Evolutionary conservation across 2,113 vertebrate species (phyloP).

Genomic region (Xiphias gladius): DNA sequence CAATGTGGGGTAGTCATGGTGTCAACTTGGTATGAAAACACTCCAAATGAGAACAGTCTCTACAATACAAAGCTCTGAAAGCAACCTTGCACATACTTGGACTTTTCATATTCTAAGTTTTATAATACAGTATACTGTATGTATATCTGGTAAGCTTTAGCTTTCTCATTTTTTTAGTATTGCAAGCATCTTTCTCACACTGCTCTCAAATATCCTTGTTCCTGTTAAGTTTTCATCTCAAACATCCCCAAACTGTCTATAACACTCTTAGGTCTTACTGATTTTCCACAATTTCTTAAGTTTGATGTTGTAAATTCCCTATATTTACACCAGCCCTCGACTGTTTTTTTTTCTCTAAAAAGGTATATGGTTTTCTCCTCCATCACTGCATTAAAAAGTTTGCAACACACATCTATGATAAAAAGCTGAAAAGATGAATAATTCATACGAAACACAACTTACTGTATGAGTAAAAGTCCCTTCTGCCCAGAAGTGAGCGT

Average conservation of each 20-base stretch:
- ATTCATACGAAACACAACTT: background rate
- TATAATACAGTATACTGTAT: background rate
- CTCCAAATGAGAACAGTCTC: background rate
- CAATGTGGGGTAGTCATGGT: background rate
- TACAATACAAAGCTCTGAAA: background rate
- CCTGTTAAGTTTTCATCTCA: constrained; percentile 24
- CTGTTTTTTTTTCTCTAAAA: background rate
- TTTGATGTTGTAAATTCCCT: constrained; percentile 8
- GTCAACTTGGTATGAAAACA: constrained; percentile 3
- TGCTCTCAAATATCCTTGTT: constrained; percentile 2
- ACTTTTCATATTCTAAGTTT: constrained; percentile 20
- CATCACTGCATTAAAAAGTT: background rate
- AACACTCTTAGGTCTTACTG: constrained; percentile 2
- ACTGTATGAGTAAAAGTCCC: background rate
- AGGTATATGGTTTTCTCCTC: background rate
- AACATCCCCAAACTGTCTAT: background rate
- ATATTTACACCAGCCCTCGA: background rate
- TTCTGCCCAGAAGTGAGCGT: background rate
- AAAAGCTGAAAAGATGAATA: background rate
- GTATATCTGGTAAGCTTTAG: background rate
- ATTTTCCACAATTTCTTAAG: constrained; percentile 4
- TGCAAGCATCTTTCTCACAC: constrained; percentile 1
- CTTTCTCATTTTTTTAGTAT: background rate
- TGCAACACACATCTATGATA: background rate
- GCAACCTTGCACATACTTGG: background rate